A percentile compares a stretch with the other conserved stretches of the same genome.
These are phyloP conservation scores for Basileuterus tristriatus DNA, from an alignment of 2,797 vertebrate genomes.

Conservation along the genomic window DNA sequence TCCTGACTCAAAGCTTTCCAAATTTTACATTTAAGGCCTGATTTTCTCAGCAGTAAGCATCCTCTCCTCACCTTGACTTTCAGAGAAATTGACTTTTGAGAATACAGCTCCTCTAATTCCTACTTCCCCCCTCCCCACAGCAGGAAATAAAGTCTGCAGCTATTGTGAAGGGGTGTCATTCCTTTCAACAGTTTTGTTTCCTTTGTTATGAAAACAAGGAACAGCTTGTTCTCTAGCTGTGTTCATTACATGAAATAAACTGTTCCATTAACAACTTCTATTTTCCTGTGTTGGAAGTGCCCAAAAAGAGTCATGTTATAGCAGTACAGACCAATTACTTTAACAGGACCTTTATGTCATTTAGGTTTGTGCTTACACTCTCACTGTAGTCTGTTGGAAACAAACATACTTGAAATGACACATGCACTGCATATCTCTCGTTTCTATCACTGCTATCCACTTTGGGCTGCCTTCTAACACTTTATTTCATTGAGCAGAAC, in stretches of 20 bases:
- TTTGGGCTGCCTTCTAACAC: background rate
- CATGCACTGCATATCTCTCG: background rate
- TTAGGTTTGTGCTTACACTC: background rate
- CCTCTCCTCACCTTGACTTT: background rate
- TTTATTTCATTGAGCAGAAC: background rate
- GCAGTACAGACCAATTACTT: background rate
- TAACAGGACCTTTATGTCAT: background rate
- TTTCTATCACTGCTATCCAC: background rate
- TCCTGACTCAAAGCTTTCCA: background rate
- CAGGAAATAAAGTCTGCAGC: background rate
- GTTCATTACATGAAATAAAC: background rate
- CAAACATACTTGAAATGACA: background rate
- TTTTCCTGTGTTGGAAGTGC: background rate
- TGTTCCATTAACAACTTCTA: background rate
- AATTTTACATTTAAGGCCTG: background rate
- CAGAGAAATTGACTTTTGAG: background rate
- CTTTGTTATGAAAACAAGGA: background rate
- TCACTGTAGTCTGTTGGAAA: background rate
- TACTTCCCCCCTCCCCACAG: background rate
- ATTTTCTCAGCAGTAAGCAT: constrained; percentile 6
- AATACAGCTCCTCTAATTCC: background rate
- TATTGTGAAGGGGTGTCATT: background rate
- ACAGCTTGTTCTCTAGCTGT: background rate
- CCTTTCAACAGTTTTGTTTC: background rate
- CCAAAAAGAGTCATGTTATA: background rate